Conservation (phyloP, 2,888 invertebrate species). For the Diadegma fenestrale region DNA sequence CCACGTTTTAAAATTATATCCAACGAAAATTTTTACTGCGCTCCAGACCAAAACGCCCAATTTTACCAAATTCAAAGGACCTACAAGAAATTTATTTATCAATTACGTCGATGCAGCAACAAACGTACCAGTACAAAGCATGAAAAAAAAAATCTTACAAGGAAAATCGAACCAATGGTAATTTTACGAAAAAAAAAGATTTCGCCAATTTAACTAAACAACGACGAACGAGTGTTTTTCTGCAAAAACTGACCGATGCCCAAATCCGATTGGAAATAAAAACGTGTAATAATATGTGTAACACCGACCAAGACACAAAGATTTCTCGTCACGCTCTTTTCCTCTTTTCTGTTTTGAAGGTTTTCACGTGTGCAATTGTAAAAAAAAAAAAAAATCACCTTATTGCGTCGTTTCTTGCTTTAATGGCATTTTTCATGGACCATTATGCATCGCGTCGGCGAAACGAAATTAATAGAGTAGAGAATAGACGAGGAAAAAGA, state of each 20-base stretch:
- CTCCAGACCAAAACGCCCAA: background rate
- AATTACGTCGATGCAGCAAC: background rate
- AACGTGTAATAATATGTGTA: slow-evolving; percentile 40
- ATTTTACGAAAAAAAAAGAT: background rate
- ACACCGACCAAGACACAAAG: slow-evolving; percentile 6
- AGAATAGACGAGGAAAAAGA: slow-evolving; percentile 13
- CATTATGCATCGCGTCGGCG: slow-evolving; percentile 20
- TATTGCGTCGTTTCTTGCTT: slow-evolving; percentile 30
- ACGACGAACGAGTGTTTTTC: background rate
- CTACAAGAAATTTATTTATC: background rate
- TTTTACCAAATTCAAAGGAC: background rate
- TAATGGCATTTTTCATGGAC: slow-evolving; percentile 20
- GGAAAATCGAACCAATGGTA: background rate
- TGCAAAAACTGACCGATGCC: background rate
- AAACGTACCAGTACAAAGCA: background rate
- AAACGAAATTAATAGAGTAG: slow-evolving; percentile 22
- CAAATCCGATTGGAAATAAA: slow-evolving; percentile 22
- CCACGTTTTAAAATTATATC: background rate
- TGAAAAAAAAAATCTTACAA: background rate
- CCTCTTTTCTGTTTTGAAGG: background rate
- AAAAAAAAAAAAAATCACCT: slow-evolving; percentile 14
- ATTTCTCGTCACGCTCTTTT: slow-evolving; percentile 24
- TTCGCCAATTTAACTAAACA: background rate
- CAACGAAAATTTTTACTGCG: background rate
- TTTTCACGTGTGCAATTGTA: slow-evolving; percentile 15